Conservation (phyloP, 1,140 invertebrate species). For the Drosophila sulfurigaster region DNA sequence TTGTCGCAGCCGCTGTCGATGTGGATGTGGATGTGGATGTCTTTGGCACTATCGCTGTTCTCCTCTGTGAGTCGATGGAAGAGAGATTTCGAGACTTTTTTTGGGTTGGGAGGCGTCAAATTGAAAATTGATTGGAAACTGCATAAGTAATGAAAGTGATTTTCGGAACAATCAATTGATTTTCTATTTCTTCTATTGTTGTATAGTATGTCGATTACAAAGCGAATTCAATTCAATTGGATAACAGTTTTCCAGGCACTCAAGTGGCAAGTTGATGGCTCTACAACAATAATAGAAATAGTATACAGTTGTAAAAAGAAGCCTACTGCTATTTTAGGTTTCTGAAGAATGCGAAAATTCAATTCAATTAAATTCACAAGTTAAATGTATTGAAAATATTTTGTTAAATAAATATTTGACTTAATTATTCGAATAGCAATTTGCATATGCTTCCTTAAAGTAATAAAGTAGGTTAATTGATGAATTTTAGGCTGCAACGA, state of each 20-base stretch:
- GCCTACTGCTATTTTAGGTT: not conserved
- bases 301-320: conserved; percentile 3
- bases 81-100: conserved; percentile 2
- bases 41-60: conserved; percentile 30
- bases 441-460: too few relatives aligned
- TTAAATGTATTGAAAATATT: not conserved
- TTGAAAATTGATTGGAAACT: conserved; percentile 77
- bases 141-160: conserved; percentile 70
- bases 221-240: conserved; percentile 23
- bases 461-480: too few relatives aligned
- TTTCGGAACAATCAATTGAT: conserved; percentile 44
- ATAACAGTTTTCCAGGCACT: conserved; percentile 19
- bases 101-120: conserved; percentile 41
- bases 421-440: too few relatives aligned
- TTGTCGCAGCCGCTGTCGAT: not conserved
- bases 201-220: conserved; percentile 1
- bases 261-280: conserved; percentile 16
- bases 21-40: not conserved
- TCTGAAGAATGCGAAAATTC: not conserved
- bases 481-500: too few relatives aligned
- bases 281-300: not conserved
- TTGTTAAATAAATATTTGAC: too few relatives aligned
- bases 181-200: conserved; percentile 33
- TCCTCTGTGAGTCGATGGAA: not conserved
- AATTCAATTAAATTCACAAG: conserved; percentile 3